Evolutionary conservation across 2,797 vertebrate genomes (phyloP), one percentile per base, ranked within the genome.

Genomic region (Delichon dasypus): DNA sequence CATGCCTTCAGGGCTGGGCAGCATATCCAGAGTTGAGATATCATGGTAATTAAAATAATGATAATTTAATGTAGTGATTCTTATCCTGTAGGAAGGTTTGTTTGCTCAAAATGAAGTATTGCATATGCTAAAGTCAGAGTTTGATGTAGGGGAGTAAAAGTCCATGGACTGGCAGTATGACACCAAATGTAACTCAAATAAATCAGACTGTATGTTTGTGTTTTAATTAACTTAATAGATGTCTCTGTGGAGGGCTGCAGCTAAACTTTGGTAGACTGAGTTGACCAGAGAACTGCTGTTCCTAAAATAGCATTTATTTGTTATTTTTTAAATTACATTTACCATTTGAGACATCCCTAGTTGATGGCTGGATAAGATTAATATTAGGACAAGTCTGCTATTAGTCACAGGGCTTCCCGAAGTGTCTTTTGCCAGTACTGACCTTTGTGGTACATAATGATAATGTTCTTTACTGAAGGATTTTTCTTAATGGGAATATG

Each of bases 301-400:
- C 74, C 85, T 88, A 75, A 93, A 92, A 47, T 13, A 88, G 48
- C 15, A 62, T 77, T 91, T 78, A 50, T 88, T 96, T 94, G 64
- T 93, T 93, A 53, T 64, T 95, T 92, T 93, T 92, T 87, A 47
- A 93, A 21, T 74, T 90, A n/a, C 38, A 60, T 93, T 93, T 92
- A 74, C 66, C 23, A 34, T 90, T 90, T 79, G 71, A 96, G 78
- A 83, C 25, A 61, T 91, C 60, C 87, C 26, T 73, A 58, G 51
- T 40, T 84, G 85, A 86, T 95, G 67, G 42, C 51, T 86, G 89
- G 44, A 9, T 61, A 90, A 86, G 78, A 78, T 92, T 73, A 82
- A 55, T 79, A n/a, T 16, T 73, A 62, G 60, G 70, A 65, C 1
- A 11, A 42, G 36, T 89, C 73, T 78, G 50, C 79, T 45, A 5